Base-by-base conservation (phyloP, 2,113 vertebrate species). In the Psophia crepitans region DNA sequence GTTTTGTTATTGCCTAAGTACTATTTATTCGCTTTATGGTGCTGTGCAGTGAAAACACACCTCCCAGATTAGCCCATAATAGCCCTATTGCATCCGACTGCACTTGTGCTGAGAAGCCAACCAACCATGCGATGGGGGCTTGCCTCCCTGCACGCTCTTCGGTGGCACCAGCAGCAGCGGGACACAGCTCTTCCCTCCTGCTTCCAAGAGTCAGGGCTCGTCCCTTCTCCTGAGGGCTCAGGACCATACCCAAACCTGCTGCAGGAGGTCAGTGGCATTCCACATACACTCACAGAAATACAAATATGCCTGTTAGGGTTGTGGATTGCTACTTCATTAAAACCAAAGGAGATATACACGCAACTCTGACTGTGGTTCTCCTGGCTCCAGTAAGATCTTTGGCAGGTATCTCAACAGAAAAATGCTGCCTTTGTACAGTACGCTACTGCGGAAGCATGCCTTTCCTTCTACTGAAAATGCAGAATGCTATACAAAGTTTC, bases 61-160 rank as follows among this genome's bases (percentile, higher is more conserved):
- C 83, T 95, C 69, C 41, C 73, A 84, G 48, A 78, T 95, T 92
- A 97, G 65, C 49, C 70, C 53, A 4, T 90, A 84, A 83, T 65
- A 90, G 56, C 57, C 48, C 48, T 71, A 9, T 71, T 2, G 3
- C 35, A 46, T 75, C 57, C 3, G 2, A 48, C 53, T 54, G 13
- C 14, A 8, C 9, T 86, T 89, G 56, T 85, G 32, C 53, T 57
- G 58, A 80, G 85, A 26, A 77, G 58, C 19, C 51, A 48, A 64
- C 32, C 68, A 86, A 2, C 49, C 6, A 8, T 68, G 24, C 35
- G 3, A 0, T 43, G 30, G 10, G 26, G 5, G 14, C 61, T 84
- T 90, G 30, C 20, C 21, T 84, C 24, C 23, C 27, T 11, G 6
- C 35, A 16, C 0, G 0, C 43, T 64, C 41, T 90, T 68, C 37